Evolutionary conservation across 2,797 vertebrate genomes (phyloP), one percentile per base, ranked within the genome.

Genomic region (Sciurus vulgaris): DNA sequence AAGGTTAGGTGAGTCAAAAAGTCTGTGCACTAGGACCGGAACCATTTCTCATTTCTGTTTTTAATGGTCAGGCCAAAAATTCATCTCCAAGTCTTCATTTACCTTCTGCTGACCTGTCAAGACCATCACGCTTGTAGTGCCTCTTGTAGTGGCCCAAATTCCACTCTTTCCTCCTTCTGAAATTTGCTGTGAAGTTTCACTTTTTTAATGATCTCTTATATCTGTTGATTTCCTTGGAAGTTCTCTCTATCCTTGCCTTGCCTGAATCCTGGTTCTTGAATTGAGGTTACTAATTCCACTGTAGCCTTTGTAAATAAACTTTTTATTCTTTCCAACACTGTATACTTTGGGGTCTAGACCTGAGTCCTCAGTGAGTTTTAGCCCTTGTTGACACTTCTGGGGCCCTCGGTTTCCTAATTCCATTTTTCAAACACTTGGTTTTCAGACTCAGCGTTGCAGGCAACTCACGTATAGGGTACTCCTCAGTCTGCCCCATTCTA

Each of bases 51-150:
- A 9, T 78, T 61, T 82, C 30, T 35, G 20, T n/a, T 5, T 18
- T 69, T 61, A 51, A 49, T 18, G 1, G 54, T 35, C 54, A 49
- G 13, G 2, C 35, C 10, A 2, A 33, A 4, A 17, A 1, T 7
- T 3, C 14, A 18, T 72, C 26, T 96, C 41, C 2, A 47, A 30
- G 30, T 73, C 56, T 61, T 30, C 3, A 1, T 18, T 13, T 18
- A 9, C 18, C 67, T 84, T 74, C 22, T 30, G 0, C 14, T 35
- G 26, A 33, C 4, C 10, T 44, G 5, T 33, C 7, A 51, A 38
- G 59, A n/a, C 30, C 1, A 5, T 2, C 4, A 22, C 33, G 7
- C 41, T 61, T 28, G 1, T 2, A 44, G 0, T 9, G 7, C 7
- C 35, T 61, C 26, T 76, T 24, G 1, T 49, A 10, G 67, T 17